Percentiles rank a stretch among this genome's conserved stretches.
phyloP scores from a whole-genome alignment of 2,113 vertebrate species.

The Trematomus loennbergii region DNA sequence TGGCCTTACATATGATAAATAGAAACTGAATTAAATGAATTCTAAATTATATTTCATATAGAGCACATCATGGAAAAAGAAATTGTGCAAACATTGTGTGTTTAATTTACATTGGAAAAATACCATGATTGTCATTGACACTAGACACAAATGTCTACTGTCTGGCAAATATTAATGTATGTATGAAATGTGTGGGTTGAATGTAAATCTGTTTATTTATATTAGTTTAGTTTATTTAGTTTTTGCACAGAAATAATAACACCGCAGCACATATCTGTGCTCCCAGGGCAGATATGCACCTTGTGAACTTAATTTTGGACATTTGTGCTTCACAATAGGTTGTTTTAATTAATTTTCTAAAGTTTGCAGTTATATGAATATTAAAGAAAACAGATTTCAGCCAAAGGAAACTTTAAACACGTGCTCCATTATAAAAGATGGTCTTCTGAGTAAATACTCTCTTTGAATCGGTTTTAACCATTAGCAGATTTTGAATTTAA shows the following conservation, averaged over 20 bases:
- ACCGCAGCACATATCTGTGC: neutral
- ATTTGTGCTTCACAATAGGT: neutral
- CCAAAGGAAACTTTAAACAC: neutral
- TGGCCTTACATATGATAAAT: neutral
- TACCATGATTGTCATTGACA: neutral
- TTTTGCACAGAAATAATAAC: neutral
- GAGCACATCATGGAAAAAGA: neutral
- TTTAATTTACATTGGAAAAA: conserved; percentile 4
- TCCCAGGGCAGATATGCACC: neutral
- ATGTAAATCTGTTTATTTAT: neutral
- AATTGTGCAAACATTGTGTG: neutral
- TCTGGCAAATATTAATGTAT: neutral
- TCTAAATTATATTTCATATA: neutral
- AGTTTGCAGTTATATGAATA: neutral
- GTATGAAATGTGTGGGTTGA: conserved; percentile 6
- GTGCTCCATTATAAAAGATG: neutral
- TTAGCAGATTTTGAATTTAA: neutral
- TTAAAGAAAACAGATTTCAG: neutral
- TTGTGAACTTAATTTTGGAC: neutral
- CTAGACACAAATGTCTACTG: neutral
- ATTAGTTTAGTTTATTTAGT: no score
- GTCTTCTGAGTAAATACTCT: neutral
- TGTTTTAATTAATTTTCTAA: neutral
- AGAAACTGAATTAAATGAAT: neutral
- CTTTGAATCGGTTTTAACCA: neutral